Evolutionary conservation across 2,797 vertebrate species (phyloP), one percentile per base, ranked within the genome.

Genomic region (Oreochromis mossambicus): DNA sequence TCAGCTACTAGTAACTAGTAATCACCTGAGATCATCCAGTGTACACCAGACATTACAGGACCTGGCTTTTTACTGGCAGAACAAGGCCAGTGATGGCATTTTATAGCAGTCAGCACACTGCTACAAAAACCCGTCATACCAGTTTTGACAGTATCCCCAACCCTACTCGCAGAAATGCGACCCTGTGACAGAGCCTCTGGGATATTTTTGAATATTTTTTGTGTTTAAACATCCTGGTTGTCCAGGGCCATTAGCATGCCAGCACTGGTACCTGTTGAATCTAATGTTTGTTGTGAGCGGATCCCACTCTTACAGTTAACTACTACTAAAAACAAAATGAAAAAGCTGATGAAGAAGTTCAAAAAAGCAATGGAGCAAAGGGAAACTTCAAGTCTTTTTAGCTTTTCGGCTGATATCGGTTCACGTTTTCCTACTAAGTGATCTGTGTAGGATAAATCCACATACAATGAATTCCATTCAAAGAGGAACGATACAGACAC

Each of bases 361-460:
- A 50, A 50, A 29, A 29, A 5, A 41, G 17, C 34, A 34, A 2
- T 4, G 17, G 29, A 11, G 0, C 6, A 0, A 61, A 61, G 17
- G 2, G 9, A 61, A 36, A 61, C 29, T 61, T 1, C 34, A 61
- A 61, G 56, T n/a, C 56, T 34, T 34, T 61, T 63, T 66, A 66
- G 0, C 12, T 66, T 14, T 66, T 0, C 1, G 0, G 61, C 34
- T 66, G 34, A 66, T 41, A 66, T 66, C 4, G 7, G 0, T 6
- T 14, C 61, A 14, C 36, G 0, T 66, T 0, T 1, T 34, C 12
- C 0, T 36, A 66, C 61, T 6, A 41, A 24, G 36, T 68, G 19
- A 41, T 68, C 63, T 41, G 12, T 41, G 36, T 0, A 68, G 36
- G 36, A 41, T 0, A 68, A 9, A 41, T 38, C 61, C 61, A 38